A percentile compares a stretch with the other conserved stretches of the same genome.
phyloP scores from a whole-genome alignment of 1,140 invertebrate genomes.

The Thaumetopoea pityocampa region DNA sequence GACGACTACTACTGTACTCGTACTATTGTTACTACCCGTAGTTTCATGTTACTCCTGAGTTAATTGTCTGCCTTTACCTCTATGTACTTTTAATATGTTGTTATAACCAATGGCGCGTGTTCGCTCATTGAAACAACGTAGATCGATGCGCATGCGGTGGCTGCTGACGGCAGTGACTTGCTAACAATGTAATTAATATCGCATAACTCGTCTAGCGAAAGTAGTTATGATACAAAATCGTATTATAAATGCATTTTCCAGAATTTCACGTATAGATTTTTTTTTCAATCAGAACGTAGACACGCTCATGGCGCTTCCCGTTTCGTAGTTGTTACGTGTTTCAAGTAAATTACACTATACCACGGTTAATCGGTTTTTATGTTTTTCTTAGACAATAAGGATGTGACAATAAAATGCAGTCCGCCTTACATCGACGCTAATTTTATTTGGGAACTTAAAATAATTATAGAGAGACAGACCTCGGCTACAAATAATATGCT shows the following conservation, averaged over 20 bases:
- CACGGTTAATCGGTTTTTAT: slow-evolving; percentile 16
- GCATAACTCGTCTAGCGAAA: slow-evolving; percentile 41
- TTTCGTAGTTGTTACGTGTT: slow-evolving; percentile 44
- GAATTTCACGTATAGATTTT: slow-evolving; percentile 43
- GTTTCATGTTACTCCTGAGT: no score
- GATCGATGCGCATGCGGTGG: not conserved
- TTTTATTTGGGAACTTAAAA: slow-evolving; percentile 2
- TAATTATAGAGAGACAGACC: not conserved
- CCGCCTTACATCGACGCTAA: slow-evolving; percentile 18
- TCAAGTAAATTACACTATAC: slow-evolving; percentile 28
- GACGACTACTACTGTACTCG: no score
- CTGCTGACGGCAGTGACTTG: slow-evolving; percentile 8
- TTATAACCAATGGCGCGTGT: slow-evolving; percentile 12
- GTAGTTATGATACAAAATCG: slow-evolving; percentile 42
- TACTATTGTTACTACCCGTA: no score
- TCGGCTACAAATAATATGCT: not conserved
- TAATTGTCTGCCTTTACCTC: no score
- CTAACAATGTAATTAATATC: slow-evolving; percentile 37
- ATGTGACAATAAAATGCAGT: not conserved
- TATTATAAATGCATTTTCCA: slow-evolving; percentile 44
- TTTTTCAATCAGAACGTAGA: slow-evolving; percentile 38
- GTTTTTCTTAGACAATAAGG: slow-evolving; percentile 25
- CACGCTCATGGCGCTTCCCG: slow-evolving; percentile 37
- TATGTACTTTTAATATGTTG: slow-evolving; percentile 4
- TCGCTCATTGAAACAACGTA: slow-evolving; percentile 10